These are phyloP conservation scores for Seira ritae DNA, from an alignment of 2,888 invertebrate genomes.

Conservation along the genomic window DNA sequence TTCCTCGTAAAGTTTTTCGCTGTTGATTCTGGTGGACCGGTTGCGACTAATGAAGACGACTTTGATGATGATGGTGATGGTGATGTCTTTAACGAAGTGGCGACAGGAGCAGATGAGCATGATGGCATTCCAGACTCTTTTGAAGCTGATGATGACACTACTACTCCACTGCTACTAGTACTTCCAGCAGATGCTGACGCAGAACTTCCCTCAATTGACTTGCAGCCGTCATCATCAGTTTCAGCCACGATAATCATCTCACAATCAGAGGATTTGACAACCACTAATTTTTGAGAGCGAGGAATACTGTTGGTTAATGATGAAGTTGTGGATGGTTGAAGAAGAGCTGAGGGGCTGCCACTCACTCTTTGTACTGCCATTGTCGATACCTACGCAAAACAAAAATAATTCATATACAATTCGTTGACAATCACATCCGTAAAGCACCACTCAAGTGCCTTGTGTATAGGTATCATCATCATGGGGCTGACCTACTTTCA, in stretches of 20 bases:
- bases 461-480: not conserved
- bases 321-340: not conserved
- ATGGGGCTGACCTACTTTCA: slow-evolving; percentile 4
- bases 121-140: not conserved
- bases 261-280: slow-evolving; percentile 14
- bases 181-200: not conserved
- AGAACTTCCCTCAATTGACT: not conserved
- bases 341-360: not conserved
- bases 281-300: slow-evolving; percentile 29
- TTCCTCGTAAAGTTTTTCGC: not conserved
- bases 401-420: not conserved
- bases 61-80: slow-evolving; percentile 13
- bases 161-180: not conserved
- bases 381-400: slow-evolving; percentile 32
- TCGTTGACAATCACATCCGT: not conserved
- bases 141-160: not conserved
- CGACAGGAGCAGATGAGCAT: not conserved
- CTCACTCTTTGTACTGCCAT: slow-evolving; percentile 45
- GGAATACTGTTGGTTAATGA: not conserved
- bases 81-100: not conserved
- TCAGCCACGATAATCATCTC: slow-evolving; percentile 32
- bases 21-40: no score
- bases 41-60: not conserved
- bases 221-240: not conserved
- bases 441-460: not conserved